Base-by-base conservation (phyloP, 2,797 vertebrate genomes). In the Apogon talboti region DNA sequence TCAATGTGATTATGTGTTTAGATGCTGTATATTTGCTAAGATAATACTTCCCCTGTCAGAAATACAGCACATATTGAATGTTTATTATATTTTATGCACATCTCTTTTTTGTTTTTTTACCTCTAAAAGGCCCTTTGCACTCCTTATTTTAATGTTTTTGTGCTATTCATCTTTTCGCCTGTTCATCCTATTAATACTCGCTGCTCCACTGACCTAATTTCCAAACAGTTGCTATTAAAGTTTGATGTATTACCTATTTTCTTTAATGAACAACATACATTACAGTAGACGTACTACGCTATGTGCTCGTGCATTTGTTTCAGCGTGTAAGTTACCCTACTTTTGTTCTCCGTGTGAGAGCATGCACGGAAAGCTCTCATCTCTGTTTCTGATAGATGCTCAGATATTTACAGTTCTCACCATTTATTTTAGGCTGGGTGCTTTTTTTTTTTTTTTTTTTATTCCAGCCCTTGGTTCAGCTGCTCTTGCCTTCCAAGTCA, bases 141-240 rank as follows among this genome's bases (percentile, higher is more conserved):
- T 38, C 11, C 10, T 50, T 24, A 44, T 43, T 15, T 47, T 37
- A 7, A 45, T 11, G 43, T 19, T 44, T 19, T 40, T 30, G 3
- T 44, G 33, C 33, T 16, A 1, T n/a, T 24, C 21, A 41, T n/a
- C 16, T 41, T 40, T 21, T 19, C 3, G 8, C 15, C 55, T 7
- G 5, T 40, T 0, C 1, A 7, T 59, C 40, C 5, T 59, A 1
- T 14, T 9, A 53, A 41, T 16, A 15, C 35, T 24, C 44, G 24
- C 43, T 51, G 45, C 44, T 67, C 42, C 43, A 55, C 12, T 83
- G 70, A 82, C 72, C 77, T 52, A 11, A 48, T 70, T 78, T 55
- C 16, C 3, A 71, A 66, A 56, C 7, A 14, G 16, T 38, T n/a
- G 11, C 18, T 21, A 71, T 81, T 43, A 56, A 75, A 66, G 8